Base-by-base conservation (phyloP, 2,888 invertebrate species). In the Trachelus iudaicus region DNA sequence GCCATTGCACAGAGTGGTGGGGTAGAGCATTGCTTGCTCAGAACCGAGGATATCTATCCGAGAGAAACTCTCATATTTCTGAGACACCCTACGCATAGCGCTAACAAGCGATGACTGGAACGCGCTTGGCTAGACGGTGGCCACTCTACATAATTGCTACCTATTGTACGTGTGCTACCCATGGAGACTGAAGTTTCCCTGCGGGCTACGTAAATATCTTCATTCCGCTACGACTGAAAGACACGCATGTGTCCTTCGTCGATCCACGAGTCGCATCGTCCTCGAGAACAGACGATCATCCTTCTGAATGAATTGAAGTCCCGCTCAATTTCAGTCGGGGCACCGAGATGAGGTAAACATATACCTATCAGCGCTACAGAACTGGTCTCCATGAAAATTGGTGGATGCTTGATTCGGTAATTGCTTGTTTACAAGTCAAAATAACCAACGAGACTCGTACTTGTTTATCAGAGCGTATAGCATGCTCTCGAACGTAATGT, bases 121-220 rank as follows among this genome's bases (percentile, higher is more conserved):
- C 77, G 80, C 40, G 80, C 73, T 80, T 75, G 81, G 75, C 85
- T 84, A 86, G 86, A 84, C 85, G 81, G 73, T 82, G 83, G 81
- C 87, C 87, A 88, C 88, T 88, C 85, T 87, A 87, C 83, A 83
- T 88, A 88, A 88, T 88, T 88, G 86, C 85, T 83, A 79, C 79
- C 85, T 83, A 83, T 87, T 85, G 84, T 87, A 83, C 40, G 40
- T 6, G 40, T 15, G 40, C 40, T 40, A 40, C 40, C 40, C 40
- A 40, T 15, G 40, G 40, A 40, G 40, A 15, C 40, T 40, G 40
- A 40, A 40, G 40, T 40, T 40, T 40, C 40, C 40, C 40, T 40
- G 15, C 15, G 40, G 40, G 40, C 40, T 40, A 40, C 40, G 40
- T 40, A 40, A 40, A 40, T 40, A 40, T 40, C 40, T 40, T 40